phyloP scores from a whole-genome alignment of 2,888 invertebrate genomes.

The Cheilosia variabilis region DNA sequence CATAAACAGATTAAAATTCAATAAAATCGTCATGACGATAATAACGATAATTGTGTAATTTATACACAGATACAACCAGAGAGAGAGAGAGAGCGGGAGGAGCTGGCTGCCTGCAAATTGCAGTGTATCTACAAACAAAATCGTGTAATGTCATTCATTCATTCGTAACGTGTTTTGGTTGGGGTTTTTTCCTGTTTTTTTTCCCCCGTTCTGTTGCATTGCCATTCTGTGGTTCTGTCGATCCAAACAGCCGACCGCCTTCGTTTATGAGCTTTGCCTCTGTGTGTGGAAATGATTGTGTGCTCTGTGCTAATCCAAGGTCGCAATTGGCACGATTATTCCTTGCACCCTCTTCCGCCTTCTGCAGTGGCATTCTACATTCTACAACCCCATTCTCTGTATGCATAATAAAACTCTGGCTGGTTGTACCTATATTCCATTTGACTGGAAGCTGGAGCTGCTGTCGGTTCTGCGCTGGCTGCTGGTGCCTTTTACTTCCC shows the following conservation, averaged over 20 bases:
- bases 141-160: conserved; percentile 76
- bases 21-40: conserved; percentile 81
- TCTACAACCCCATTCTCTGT: conserved; percentile 67
- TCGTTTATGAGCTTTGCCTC: conserved; percentile 6
- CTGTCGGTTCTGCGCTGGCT: conserved; percentile 27
- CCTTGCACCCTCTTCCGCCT: conserved; percentile 70
- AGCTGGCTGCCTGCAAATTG: conserved; percentile 33
- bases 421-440: conserved; percentile 33
- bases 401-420: conserved; percentile 54
- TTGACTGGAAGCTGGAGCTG: conserved; percentile 56
- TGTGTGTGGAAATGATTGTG: conserved; percentile 58
- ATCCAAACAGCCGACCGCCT: conserved; percentile 27
- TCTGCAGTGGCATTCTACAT: conserved; percentile 65
- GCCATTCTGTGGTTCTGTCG: conserved; percentile 66
- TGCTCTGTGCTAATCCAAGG: conserved; percentile 71
- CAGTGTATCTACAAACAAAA: conserved; percentile 69
- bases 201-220: conserved; percentile 16
- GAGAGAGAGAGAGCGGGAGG: conserved; percentile 5
- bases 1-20: conserved; percentile 79
- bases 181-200: conserved; percentile 1
- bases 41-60: conserved; percentile 82
- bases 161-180: conserved; percentile 69
- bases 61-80: conserved; percentile 73
- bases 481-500: conserved; percentile 69
- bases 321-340: conserved; percentile 76